Evolutionary conservation across 2,113 vertebrate species (phyloP).

Genomic region (Ursus arctos): DNA sequence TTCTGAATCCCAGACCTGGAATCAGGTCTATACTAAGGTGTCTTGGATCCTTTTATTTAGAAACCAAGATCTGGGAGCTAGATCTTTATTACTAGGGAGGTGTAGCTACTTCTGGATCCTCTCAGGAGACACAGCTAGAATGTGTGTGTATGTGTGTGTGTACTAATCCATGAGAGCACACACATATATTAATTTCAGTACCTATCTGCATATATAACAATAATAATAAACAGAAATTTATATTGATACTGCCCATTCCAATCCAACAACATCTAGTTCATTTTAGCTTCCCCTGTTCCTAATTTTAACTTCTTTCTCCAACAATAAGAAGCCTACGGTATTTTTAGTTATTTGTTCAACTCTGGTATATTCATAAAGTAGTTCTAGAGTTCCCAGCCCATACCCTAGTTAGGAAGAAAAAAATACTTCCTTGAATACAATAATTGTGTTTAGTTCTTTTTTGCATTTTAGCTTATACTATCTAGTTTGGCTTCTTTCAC

Average conservation of each 20-base stretch:
- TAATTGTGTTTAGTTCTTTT: not conserved
- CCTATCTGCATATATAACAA: not conserved
- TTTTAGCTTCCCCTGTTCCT: not conserved
- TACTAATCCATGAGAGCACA: not conserved
- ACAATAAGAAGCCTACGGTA: not conserved
- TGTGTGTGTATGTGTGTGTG: not conserved
- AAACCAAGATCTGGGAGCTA: not conserved
- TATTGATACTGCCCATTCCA: not conserved
- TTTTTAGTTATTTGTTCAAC: not conserved
- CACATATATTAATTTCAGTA: not conserved
- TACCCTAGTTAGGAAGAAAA: not conserved
- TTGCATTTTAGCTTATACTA: not conserved
- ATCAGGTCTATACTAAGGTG: not conserved
- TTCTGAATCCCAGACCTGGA: not conserved
- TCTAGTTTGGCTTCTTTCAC: not conserved
- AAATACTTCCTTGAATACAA: not conserved
- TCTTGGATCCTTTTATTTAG: not conserved
- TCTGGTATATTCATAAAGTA: not conserved
- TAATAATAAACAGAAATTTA: not conserved
- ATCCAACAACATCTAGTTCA: not conserved
- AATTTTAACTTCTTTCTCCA: conserved; percentile 7
- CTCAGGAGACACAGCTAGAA: not conserved
- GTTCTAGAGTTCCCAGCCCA: conserved; percentile 2
- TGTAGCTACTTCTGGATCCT: not conserved
- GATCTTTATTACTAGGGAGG: not conserved